phyloP scores from a whole-genome alignment of 1,140 invertebrate species.

The Diorhabda carinulata region DNA sequence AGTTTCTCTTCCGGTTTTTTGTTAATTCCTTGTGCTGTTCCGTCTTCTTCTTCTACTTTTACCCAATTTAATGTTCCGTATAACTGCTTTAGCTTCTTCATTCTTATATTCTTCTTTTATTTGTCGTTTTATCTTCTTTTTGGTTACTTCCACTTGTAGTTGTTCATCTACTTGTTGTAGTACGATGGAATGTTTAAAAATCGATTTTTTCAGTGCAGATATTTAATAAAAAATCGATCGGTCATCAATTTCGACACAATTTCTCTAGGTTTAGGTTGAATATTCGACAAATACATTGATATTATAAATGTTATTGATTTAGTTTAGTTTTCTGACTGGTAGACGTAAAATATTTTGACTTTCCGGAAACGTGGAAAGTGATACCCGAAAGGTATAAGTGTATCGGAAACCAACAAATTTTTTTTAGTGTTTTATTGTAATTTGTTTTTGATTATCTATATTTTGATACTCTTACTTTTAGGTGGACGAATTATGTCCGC shows the following conservation, averaged over 20 bases:
- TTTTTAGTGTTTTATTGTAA: conserved; percentile 23
- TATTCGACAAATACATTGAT: conserved; percentile 7
- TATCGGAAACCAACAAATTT: conserved; percentile 32
- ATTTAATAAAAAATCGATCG: background rate
- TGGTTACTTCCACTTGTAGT: no score
- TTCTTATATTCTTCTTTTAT: no score
- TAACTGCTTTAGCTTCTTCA: no score
- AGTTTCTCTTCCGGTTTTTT: no score
- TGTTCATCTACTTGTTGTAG: no score
- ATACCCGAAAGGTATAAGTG: conserved; percentile 30
- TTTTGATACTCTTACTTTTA: conserved; percentile 41
- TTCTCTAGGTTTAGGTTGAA: background rate
- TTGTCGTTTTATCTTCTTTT: no score
- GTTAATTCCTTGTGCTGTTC: no score
- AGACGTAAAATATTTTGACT: conserved; percentile 15
- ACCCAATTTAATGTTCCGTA: no score
- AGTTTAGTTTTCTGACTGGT: conserved; percentile 11
- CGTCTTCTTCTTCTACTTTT: no score
- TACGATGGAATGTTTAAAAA: no score
- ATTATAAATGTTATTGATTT: conserved; percentile 17
- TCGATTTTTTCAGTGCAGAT: no score
- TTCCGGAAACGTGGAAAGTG: conserved; percentile 9
- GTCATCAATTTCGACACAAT: background rate
- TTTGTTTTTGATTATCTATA: conserved; percentile 30
- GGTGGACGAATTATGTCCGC: conserved; percentile 28